phyloP scores from a whole-genome alignment of 92 coral and sea anemone genomes.

The Micromussa lordhowensis region DNA sequence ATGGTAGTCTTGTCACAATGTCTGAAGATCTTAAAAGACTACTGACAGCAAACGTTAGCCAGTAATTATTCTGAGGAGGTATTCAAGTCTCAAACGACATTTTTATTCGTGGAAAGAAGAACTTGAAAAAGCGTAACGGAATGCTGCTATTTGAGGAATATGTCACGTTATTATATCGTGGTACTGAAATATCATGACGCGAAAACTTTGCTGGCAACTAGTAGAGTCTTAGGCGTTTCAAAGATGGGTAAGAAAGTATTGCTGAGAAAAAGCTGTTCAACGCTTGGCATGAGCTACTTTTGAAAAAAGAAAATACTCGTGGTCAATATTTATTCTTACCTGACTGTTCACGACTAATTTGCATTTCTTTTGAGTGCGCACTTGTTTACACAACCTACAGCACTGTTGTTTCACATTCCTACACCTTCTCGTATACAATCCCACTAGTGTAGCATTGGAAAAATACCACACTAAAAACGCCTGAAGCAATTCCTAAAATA shows the following conservation, averaged over 20 bases:
- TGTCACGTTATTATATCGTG: slow-evolving; percentile 23
- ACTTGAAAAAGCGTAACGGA: slow-evolving; percentile 26
- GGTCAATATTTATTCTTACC: slow-evolving; percentile 38
- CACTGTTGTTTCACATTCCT: not conserved
- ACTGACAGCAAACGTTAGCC: slow-evolving; percentile 47
- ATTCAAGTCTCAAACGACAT: slow-evolving; percentile 49
- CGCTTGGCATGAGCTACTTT: slow-evolving; percentile 52
- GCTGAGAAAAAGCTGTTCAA: slow-evolving; percentile 48
- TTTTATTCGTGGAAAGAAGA: slow-evolving; percentile 29
- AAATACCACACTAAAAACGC: not conserved
- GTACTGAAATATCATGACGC: slow-evolving; percentile 17
- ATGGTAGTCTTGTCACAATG: slow-evolving; percentile 43
- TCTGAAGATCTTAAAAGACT: slow-evolving; percentile 46
- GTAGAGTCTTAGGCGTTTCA: slow-evolving; percentile 42
- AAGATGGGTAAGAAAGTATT: slow-evolving; percentile 37
- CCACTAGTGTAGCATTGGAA: slow-evolving; percentile 2
- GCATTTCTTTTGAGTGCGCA: not conserved
- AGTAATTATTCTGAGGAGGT: slow-evolving; percentile 41
- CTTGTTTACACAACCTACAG: slow-evolving; percentile 13
- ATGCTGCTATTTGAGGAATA: slow-evolving; percentile 20
- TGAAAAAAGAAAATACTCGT: slow-evolving; percentile 42
- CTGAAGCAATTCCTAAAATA: slow-evolving; percentile 15
- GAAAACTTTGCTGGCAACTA: slow-evolving; percentile 19
- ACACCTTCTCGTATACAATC: slow-evolving; percentile 7
- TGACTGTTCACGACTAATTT: slow-evolving; percentile 10